Base-by-base conservation (phyloP, 2,113 vertebrate genomes). In the Sciurus niger region DNA sequence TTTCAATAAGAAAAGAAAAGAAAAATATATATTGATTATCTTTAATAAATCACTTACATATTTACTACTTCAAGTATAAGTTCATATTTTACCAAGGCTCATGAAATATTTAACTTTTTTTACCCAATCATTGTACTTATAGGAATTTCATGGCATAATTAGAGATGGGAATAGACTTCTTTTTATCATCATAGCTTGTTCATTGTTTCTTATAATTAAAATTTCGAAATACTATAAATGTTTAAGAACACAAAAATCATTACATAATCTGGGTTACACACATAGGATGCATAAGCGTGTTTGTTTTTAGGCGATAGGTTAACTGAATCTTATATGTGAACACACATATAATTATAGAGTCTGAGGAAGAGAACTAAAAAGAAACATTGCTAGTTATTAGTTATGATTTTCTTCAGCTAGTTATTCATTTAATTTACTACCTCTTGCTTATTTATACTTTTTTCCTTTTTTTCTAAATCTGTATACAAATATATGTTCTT, bases 161-260 rank as follows among this genome's bases (percentile, higher is more conserved):
- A 88, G 48, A 88, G 2, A 68, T 86, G 77, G 25, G 32, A 74
- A 67, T 83, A 86, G 51, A 30, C 20, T 60, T 94, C 58, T 25
- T 60, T 82, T 82, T 65, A 48, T 84, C 58, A 83, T 91, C 34
- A 91, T 65, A 14, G 40, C 83, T 92, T 92, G 34, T 16, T 73
- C n/a, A 82, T n/a, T 85, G 24, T 48, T 79, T 40, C 51, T 85
- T 95, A 63, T 72, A 79, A 86, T 48, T 79, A 73, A 91, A 86
- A 79, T 53, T 85, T 53, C 79, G 65, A 63, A 91, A 79, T 79
- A 63, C 72, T 72, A 78, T 34, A 79, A 86, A 63, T 91, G 14
- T 79, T 32, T 86, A 77, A 90, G 34, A 77, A 60, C 58, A 60
- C 24, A 7, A 63, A 86, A 79, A 30, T 85, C 34, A 72, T 70